phyloP scores from a whole-genome alignment of 2,113 vertebrate genomes.

The Oxyura jamaicensis region DNA sequence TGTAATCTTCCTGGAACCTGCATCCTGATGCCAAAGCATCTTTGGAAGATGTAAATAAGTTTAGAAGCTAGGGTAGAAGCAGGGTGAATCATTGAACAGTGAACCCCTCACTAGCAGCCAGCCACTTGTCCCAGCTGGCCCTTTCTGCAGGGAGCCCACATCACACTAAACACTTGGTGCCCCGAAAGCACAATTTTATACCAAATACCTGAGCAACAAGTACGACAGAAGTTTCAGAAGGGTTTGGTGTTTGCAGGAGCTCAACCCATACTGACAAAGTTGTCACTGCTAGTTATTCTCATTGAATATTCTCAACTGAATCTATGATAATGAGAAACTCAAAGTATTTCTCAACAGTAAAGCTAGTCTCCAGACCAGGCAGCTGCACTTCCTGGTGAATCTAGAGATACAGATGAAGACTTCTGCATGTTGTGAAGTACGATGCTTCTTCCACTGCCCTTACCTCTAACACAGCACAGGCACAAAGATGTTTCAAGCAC shows the following conservation, averaged over 20 bases:
- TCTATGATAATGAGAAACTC: not conserved
- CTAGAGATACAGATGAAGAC: not conserved
- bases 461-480: not conserved
- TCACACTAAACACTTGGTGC: rapidly evolving
- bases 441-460: not conserved
- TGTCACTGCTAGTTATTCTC: not conserved
- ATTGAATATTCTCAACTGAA: not conserved
- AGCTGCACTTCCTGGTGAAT: not conserved
- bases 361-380: not conserved
- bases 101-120: not conserved
- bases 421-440: too few relatives aligned
- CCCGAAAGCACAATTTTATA: not conserved
- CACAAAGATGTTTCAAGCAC: not conserved
- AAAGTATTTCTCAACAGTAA: not conserved
- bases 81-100: not conserved
- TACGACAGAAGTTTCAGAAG: not conserved
- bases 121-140: not conserved
- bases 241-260: not conserved
- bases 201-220: not conserved
- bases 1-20: not conserved
- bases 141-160: not conserved
- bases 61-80: not conserved
- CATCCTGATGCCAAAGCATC: not conserved
- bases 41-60: not conserved
- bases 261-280: not conserved